Percentiles rank a stretch among this genome's conserved stretches.
These are phyloP conservation scores for Lasioglossum malachurum DNA, from an alignment of 2,888 invertebrate genomes.

Conservation along the genomic window DNA sequence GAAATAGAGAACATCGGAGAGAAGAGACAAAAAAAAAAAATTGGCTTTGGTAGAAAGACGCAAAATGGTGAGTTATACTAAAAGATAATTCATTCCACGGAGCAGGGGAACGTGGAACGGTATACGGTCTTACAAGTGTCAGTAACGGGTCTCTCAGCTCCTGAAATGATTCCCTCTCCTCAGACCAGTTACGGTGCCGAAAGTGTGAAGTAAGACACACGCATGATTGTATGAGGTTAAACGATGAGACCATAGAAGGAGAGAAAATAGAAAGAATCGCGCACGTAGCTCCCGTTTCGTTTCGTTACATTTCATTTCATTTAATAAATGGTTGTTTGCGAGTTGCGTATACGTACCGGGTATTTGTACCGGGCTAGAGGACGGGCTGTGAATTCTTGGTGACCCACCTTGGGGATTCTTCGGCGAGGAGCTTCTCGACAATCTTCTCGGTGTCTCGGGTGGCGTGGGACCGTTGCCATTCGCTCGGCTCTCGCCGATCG, in stretches of 20 bases:
- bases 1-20: slow-evolving; percentile 20
- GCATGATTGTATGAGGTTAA: slow-evolving; percentile 55
- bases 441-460: slow-evolving; percentile 88
- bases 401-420: slow-evolving; percentile 85
- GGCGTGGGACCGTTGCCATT: slow-evolving; percentile 92
- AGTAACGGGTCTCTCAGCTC: slow-evolving; percentile 64
- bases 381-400: slow-evolving; percentile 86
- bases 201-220: slow-evolving; percentile 64
- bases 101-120: slow-evolving; percentile 27
- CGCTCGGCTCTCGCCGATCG: slow-evolving; percentile 90
- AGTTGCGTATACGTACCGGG: slow-evolving; percentile 85
- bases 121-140: slow-evolving; percentile 62
- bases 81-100: slow-evolving; percentile 34
- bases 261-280: slow-evolving; percentile 30
- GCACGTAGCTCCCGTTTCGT: slow-evolving; percentile 21
- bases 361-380: slow-evolving; percentile 88
- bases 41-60: slow-evolving; percentile 37
- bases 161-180: slow-evolving; percentile 67
- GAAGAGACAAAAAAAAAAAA: background rate
- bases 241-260: slow-evolving; percentile 40
- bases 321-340: background rate
- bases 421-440: slow-evolving; percentile 86
- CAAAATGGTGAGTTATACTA: slow-evolving; percentile 38
- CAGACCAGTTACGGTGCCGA: slow-evolving; percentile 65
- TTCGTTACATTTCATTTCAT: background rate